Evolutionary conservation across 2,888 invertebrate species (phyloP), one percentile per base, ranked within the genome.

Genomic region (Hyalella azteca): DNA sequence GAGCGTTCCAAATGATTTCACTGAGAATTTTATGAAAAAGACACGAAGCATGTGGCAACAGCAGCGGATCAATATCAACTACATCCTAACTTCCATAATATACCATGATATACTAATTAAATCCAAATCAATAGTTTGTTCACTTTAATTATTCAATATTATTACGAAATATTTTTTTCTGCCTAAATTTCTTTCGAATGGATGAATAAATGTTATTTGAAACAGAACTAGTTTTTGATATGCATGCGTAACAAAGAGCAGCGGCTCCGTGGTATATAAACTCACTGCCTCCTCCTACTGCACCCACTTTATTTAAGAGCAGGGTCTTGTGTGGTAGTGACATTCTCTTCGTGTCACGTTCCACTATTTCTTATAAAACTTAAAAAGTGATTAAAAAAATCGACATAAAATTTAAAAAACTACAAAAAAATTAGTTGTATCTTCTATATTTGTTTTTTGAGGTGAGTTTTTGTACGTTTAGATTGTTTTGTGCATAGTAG

Each of bases 301-400:
- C 81, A 80, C 81, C 81, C 80, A 80, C 78, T 81, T 78, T 78
- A 75, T 78, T 78, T 78, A 79, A 40, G 59, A 78, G 78, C 77
- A 81, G 83, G 81, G 81, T 80, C 80, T 78, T 78, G 78, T 80
- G 81, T 77, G 80, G 83, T 75, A 73, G 80, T 80, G 81, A 75
- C 77, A 75, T 78, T 78, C 75, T 79, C 77, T 80, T 82, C 78
- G 80, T 82, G 78, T 82, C 82, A 82, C 82, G 78, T 79, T 78
- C 82, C 82, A 82, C 81, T 79, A 77, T 82, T 82, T 82, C 78
- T 82, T 79, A 78, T 73, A 82, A 82, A 82, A 82, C 75, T 77
- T 22, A 54, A 79, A 82, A 80, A 82, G 80, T 73, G 29, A 39
- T n/a, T 78, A 78, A 82, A 82, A 82, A 81, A 82, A 82, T n/a